Evolutionary conservation across 1,140 invertebrate species (phyloP), one percentile per base, ranked within the genome.

Genomic region (Lasioglossum albipes): DNA sequence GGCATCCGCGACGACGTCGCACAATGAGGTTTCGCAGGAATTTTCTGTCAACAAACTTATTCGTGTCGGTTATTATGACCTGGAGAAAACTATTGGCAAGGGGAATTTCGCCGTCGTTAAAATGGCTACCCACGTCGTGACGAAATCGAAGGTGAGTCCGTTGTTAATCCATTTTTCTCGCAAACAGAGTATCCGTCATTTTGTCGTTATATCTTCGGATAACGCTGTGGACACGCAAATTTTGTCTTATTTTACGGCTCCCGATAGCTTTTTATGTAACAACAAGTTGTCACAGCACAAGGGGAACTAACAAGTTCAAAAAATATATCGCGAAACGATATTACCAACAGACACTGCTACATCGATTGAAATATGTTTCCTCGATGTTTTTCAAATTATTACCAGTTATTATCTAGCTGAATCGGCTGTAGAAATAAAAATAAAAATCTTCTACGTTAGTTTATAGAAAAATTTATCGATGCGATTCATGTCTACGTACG

Each of bases 81-180:
- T 99, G 89, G 97, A 98, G 91, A 96, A 96, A 90, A 99, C 98
- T 79, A 99, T 99, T 90, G 97, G 99, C 88, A 99, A 99, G 94
- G 99, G 99, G 79, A 99, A 99, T 95, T 99, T 99, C 95, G 98
- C 99, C 79, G 97, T 99, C 90, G 99, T 99, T 84, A 99, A 99
- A 95, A 95, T 99, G 93, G 99, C 98, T 88, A 97, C 97, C 93
- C 99, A 99, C 95, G 96, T 98, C 92, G 97, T 99, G 93, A 99
- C 98, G 81, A 99, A 99, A 95, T 98, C 98, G 90, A 98, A 99
- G 97, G 98, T 99, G 95, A 94, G 94, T 57, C 62, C 45, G 41
- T 59, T 36, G 59, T 71, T 70, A 36, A 75, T 20, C 16, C 45
- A 67, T 85, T 79, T 81, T 66, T 73, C 62, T 84, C 64, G n/a